These are phyloP conservation scores for Lates japonicus DNA, from an alignment of 2,797 vertebrate genomes.

Conservation along the genomic window DNA sequence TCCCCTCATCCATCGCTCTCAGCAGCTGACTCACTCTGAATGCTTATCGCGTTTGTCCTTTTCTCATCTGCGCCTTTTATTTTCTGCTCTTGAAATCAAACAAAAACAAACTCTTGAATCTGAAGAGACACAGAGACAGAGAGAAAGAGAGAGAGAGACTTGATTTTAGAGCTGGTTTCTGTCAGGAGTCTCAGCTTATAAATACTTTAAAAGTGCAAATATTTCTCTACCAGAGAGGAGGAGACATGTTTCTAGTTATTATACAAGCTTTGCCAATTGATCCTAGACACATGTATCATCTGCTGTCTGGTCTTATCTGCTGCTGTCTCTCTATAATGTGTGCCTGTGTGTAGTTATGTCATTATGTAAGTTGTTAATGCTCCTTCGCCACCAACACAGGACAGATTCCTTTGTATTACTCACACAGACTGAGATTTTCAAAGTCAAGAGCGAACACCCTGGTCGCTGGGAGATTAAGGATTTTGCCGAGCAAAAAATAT, in stretches of 20 bases:
- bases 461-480: not conserved
- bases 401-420: not conserved
- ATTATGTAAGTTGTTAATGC: constrained; percentile 7
- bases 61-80: not conserved
- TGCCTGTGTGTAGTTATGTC: not conserved
- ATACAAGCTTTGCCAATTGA: not conserved
- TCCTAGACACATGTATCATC: not conserved
- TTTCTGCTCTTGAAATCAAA: constrained; percentile 22
- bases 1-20: constrained; percentile 14
- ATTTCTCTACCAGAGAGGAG: not conserved
- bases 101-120: constrained; percentile 14
- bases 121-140: not conserved
- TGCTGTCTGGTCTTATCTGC: not conserved
- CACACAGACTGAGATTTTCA: not conserved
- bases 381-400: not conserved
- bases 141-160: not conserved
- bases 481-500: not conserved
- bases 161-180: constrained; percentile 1
- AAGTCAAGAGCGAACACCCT: not conserved
- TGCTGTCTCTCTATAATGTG: not conserved
- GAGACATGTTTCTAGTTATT: not conserved
- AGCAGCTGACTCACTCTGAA: constrained; percentile 37
- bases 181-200: not conserved
- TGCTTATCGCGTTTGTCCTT: constrained; percentile 1
- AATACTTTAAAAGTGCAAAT: not conserved